Conservation (phyloP, 2,888 invertebrate species). For the Drosophila mimetica region DNA sequence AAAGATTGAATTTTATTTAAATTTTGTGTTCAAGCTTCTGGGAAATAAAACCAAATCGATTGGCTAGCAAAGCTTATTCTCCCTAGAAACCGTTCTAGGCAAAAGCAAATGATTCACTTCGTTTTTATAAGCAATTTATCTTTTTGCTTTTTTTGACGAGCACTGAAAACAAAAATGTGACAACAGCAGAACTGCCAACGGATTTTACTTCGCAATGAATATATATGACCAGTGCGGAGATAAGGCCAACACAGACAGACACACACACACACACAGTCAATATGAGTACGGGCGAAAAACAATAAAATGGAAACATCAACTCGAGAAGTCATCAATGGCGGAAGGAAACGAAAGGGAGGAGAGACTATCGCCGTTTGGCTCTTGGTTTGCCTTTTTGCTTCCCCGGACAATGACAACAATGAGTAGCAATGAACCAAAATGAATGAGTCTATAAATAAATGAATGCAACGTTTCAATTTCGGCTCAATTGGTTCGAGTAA, state of each 20-base stretch:
- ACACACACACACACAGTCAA: conserved; percentile 29
- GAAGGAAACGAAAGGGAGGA: conserved; percentile 3
- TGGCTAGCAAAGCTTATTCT: background rate
- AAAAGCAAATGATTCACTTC: conserved; percentile 38
- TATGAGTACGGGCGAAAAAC: conserved; percentile 39
- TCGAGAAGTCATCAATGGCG: conserved; percentile 39
- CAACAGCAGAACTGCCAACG: conserved; percentile 39
- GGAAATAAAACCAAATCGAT: conserved; percentile 13
- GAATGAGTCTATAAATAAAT: conserved; percentile 50
- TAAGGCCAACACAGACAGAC: conserved; percentile 18
- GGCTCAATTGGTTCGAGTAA: conserved; percentile 13
- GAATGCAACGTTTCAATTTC: conserved; percentile 45
- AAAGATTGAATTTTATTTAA: background rate
- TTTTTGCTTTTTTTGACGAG: conserved; percentile 14
- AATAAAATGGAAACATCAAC: conserved; percentile 50
- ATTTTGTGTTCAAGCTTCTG: background rate
- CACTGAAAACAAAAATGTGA: conserved; percentile 33
- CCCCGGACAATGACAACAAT: conserved; percentile 50
- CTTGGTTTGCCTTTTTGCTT: conserved; percentile 25
- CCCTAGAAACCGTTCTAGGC: background rate
- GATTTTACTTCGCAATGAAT: conserved; percentile 25
- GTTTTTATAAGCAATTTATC: conserved; percentile 47
- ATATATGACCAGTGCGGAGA: conserved; percentile 34
- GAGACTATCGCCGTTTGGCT: conserved; percentile 25
- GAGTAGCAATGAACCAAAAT: conserved; percentile 53